Evolutionary conservation across 1,140 invertebrate species (phyloP), one percentile per base, ranked within the genome.

Genomic region (Drosophila santomea): DNA sequence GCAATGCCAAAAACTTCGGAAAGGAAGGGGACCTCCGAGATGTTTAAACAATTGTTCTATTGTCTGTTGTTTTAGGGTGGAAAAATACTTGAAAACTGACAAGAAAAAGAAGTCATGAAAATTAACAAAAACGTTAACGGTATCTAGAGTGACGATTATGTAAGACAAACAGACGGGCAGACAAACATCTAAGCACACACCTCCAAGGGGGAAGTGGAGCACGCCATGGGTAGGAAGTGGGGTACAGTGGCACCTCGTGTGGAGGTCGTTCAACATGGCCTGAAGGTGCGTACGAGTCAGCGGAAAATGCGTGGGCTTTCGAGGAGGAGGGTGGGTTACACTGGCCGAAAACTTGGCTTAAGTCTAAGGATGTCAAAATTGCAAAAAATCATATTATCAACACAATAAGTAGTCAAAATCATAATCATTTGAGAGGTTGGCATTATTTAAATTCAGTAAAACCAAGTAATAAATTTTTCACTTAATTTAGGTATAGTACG

Each of bases 41-140:
- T 89, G 80, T 89, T 89, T 89, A 89, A 89, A 89, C 84, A 89
- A 89, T 89, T 89, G 84, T 89, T 89, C 84, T 89, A 89, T 89
- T 88, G 84, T 88, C 43, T 89, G 43, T 77, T 73, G 45, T 77
- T 83, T 86, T 83, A 59, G 83, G 80, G 66, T 86, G 77, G 80
- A 78, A 80, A 78, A 61, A 60, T 59, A 78, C 75, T 72, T 72
- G 66, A 78, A 71, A 36, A 67, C 61, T 15, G 57, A 43, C 64
- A 43, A 48, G 43, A 59, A 69, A 39, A 47, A 74, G 39, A 78
- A 57, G 57, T 67, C 44, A 59, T 72, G 39, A 79, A 61, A 60
- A 54, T 32, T 28, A 77, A 59, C 48, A 50, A 56, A 57, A 57
- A 52, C 55, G 51, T 72, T 80, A 81, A 80, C 84, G 73, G 83